Evolutionary conservation across 2,888 invertebrate species (phyloP), one percentile per base, ranked within the genome.

Genomic region (Protodeltote pygarga): DNA sequence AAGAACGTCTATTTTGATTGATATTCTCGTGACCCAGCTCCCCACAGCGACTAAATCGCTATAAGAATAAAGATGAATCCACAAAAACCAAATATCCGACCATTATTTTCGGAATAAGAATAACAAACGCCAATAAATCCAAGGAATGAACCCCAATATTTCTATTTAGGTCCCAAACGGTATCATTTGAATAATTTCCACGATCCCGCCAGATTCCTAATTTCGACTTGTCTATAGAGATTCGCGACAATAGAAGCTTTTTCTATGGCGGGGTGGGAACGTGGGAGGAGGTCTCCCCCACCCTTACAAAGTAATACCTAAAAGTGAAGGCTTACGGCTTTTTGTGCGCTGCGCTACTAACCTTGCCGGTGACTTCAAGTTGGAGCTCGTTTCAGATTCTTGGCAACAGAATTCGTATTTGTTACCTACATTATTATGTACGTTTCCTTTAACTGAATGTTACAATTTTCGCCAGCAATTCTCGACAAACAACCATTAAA

Each of bases 231-330:
- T 69, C 68, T 65, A 67, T 67, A 60, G 70, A 75, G 72, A 74
- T 76, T 75, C 73, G 73, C 61, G 70, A 74, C 65, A 75, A 72
- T 67, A 67, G 65, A 62, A 49, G 72, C 65, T 68, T 66, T 73
- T 75, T 71, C 65, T 67, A 64, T 57, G 49, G 51, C 31, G 24
- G 53, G 41, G 45, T 45, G 52, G 28, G 34, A 46, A n/a, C n/a
- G n/a, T n/a, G n/a, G 52, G 55, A 25, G 38, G 46, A 0, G 32
- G 31, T 17, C 35, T 42, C 28, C 45, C 33, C 3, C 25, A 5
- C 46, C 48, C 34, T 38, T 23, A 39, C 57, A 38, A 58, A 58
- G 57, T 42, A 57, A 61, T 55, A 65, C 45, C 63, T 68, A 47
- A 51, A 61, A 53, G 50, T 53, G 62, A 65, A 66, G 61, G 69